Evolutionary conservation across 2,888 invertebrate species (phyloP).

Genomic region (Lithophane socia): DNA sequence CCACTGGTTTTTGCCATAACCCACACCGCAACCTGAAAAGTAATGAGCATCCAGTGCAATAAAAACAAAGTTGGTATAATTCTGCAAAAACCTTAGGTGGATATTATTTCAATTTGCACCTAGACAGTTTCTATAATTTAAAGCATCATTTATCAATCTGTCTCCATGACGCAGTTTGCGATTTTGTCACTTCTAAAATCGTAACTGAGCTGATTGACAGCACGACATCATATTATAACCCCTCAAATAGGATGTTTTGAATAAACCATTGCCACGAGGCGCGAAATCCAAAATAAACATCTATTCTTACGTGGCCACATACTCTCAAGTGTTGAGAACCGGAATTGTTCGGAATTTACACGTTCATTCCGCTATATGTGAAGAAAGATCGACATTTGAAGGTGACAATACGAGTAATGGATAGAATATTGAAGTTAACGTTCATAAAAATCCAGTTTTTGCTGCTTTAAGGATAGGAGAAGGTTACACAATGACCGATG

Average conservation of each 20-base stretch:
- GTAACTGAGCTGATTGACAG: constrained; percentile 60
- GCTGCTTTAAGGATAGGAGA: constrained; percentile 35
- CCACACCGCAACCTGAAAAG: neutral
- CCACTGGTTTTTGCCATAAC: constrained; percentile 7
- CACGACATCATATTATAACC: constrained; percentile 60
- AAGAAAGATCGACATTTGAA: neutral
- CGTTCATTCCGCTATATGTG: constrained; percentile 53
- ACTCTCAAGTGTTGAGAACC: constrained; percentile 41
- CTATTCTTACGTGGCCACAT: constrained; percentile 69
- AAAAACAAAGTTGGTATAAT: neutral
- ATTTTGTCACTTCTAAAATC: constrained; percentile 37
- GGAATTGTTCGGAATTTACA: constrained; percentile 47
- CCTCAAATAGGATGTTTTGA: constrained; percentile 76
- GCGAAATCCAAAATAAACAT: constrained; percentile 74
- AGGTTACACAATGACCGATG: constrained; percentile 58
- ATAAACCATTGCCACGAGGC: constrained; percentile 76
- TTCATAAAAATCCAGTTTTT: constrained; percentile 18
- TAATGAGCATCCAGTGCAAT: neutral
- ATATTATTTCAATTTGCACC: neutral
- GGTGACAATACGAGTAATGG: constrained; percentile 43
- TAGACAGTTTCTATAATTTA: neutral
- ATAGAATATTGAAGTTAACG: constrained; percentile 8
- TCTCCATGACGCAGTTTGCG: neutral
- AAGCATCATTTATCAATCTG: constrained; percentile 12
- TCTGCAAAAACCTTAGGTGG: neutral